Evolutionary conservation across 2,888 invertebrate species (phyloP).

Genomic region (Nomada ferruginata): DNA sequence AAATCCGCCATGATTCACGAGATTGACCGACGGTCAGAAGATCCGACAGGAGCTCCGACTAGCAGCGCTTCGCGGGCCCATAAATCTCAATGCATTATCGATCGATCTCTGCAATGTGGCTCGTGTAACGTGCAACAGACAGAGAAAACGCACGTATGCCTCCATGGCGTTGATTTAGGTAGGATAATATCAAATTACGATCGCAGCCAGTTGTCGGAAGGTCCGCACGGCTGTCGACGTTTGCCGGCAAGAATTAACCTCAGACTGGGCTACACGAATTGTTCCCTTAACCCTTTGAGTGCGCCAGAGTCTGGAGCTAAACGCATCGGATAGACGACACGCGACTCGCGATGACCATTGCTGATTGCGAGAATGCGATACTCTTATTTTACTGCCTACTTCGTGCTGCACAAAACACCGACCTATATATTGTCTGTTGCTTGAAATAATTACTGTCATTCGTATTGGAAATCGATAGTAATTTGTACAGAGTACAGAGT

Average conservation of each 20-base stretch:
- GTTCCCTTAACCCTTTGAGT: neutral
- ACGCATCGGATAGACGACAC: too few species aligned
- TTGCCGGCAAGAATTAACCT: constrained; percentile 17
- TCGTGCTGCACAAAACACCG: too few species aligned
- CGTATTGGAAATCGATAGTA: too few species aligned
- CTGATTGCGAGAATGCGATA: too few species aligned
- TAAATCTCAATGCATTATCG: constrained; percentile 74
- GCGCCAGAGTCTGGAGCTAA: too few species aligned
- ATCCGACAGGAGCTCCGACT: constrained; percentile 64
- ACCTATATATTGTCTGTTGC: too few species aligned
- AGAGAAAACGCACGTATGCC: constrained; percentile 56
- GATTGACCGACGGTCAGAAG: constrained; percentile 71
- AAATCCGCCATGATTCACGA: constrained; percentile 72
- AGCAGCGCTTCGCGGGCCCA: constrained; percentile 65
- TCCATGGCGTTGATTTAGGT: constrained; percentile 64
- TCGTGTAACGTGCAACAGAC: constrained; percentile 33
- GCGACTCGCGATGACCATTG: too few species aligned
- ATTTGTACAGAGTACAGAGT: too few species aligned
- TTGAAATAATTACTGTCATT: too few species aligned
- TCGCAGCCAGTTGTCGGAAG: constrained; percentile 61
- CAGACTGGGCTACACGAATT: constrained; percentile 1
- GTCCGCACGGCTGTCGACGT: constrained; percentile 25
- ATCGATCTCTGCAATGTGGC: constrained; percentile 53
- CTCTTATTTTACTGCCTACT: too few species aligned
- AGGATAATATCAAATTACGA: constrained; percentile 75